Evolutionary conservation across 2,888 invertebrate genomes (phyloP).

Genomic region (Branchellion lobata): DNA sequence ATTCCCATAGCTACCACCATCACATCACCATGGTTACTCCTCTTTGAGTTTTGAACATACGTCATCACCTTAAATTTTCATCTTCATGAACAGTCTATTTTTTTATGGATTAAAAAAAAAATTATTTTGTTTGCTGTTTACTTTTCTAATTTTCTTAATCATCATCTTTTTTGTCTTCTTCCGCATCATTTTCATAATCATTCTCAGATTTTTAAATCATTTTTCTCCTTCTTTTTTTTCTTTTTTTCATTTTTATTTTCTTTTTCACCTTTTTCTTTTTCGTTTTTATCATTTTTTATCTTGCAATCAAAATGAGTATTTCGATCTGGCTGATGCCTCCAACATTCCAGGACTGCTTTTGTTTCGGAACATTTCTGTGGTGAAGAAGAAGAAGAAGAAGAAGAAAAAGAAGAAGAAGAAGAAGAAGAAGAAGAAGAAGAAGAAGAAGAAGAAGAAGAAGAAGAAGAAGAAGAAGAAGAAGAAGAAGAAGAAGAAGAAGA

Average conservation of each 20-base stretch:
- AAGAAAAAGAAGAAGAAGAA: neutral
- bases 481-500: slow-evolving; percentile 28
- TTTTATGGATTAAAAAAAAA: no score
- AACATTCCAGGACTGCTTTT: slow-evolving; percentile 95
- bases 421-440: neutral
- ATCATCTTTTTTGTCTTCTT: neutral
- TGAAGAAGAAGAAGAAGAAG: neutral
- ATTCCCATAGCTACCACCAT: no score
- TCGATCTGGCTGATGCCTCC: slow-evolving; percentile 82
- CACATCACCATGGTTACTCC: no score
- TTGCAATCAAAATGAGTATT: neutral
- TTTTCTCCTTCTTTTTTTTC: no score
- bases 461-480: neutral
- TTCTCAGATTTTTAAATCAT: no score
- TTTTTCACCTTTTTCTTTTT: slow-evolving; percentile 2
- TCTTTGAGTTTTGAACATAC: no score
- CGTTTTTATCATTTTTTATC: slow-evolving; percentile 63
- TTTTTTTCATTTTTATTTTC: neutral
- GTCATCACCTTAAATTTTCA: no score
- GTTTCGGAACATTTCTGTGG: slow-evolving; percentile 84
- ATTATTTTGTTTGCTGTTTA: no score
- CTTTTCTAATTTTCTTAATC: neutral
- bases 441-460: neutral
- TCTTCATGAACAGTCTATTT: no score
- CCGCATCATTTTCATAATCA: slow-evolving; percentile 63